These are phyloP conservation scores for Sicus ferrugineus DNA, from an alignment of 2,888 invertebrate species.

Conservation along the genomic window DNA sequence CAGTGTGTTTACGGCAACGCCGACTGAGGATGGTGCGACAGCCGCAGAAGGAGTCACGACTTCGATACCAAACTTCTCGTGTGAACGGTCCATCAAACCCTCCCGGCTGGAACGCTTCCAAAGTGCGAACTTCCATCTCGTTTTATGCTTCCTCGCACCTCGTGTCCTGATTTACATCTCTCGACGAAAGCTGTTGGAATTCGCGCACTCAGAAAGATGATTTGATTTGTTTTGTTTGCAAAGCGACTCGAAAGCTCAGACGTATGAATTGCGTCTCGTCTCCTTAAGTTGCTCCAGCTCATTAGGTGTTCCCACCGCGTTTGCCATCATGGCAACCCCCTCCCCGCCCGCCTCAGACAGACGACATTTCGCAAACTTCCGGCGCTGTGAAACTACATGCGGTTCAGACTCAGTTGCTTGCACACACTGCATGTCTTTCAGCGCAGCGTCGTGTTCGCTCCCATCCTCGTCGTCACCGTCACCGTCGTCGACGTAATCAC, in stretches of 20 bases:
- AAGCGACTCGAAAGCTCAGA: background rate
- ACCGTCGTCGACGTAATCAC: slow-evolving; percentile 37
- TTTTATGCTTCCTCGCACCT: background rate
- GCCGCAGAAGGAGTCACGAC: too few species aligned
- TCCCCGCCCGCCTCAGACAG: background rate
- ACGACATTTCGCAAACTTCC: background rate
- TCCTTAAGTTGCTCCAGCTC: background rate
- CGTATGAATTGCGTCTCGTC: background rate
- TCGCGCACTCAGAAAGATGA: slow-evolving; percentile 5
- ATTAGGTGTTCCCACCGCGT: too few species aligned
- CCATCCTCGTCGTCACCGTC: slow-evolving; percentile 19
- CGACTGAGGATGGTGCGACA: too few species aligned
- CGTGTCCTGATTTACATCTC: background rate
- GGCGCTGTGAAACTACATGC: too few species aligned
- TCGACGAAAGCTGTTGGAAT: slow-evolving; percentile 8
- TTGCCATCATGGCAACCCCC: background rate
- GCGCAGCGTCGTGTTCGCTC: slow-evolving; percentile 2
- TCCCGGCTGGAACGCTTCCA: too few species aligned
- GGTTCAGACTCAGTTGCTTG: background rate
- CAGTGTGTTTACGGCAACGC: background rate
- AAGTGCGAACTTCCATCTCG: too few species aligned
- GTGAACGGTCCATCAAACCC: too few species aligned
- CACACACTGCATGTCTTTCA: background rate
- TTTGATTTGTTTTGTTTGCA: background rate
- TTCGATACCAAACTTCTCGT: too few species aligned